These are phyloP conservation scores for Leptinotarsa tumamoca DNA, from an alignment of 2,888 invertebrate genomes.

Conservation along the genomic window DNA sequence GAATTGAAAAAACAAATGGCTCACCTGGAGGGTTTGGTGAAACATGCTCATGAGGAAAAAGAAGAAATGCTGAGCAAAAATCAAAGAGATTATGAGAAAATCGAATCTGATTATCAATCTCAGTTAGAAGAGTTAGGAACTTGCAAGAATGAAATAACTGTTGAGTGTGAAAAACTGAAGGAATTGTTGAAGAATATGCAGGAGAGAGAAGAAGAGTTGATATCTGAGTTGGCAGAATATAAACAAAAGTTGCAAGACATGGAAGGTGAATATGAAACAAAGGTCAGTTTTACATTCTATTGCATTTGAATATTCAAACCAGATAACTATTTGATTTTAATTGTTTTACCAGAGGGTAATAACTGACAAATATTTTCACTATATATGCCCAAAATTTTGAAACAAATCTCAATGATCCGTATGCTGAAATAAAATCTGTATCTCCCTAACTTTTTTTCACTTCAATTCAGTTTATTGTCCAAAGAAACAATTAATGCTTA, in stretches of 20 bases:
- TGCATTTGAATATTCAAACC: neutral
- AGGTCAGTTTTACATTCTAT: conserved; percentile 18
- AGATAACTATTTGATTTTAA: neutral
- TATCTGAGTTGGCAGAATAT: conserved; percentile 44
- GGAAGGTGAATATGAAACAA: conserved; percentile 36
- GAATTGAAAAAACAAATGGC: conserved; percentile 68
- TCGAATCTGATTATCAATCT: conserved; percentile 68
- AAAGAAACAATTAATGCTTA: too few species aligned
- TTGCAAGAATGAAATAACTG: conserved; percentile 60
- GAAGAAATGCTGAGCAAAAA: conserved; percentile 65
- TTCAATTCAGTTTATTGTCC: too few species aligned
- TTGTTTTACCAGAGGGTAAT: neutral
- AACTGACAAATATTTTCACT: too few species aligned
- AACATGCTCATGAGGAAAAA: conserved; percentile 63
- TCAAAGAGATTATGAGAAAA: conserved; percentile 67
- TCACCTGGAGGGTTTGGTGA: conserved; percentile 67
- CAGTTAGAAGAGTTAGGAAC: conserved; percentile 62
- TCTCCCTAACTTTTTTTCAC: too few species aligned
- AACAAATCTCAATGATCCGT: too few species aligned
- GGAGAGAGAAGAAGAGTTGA: conserved; percentile 48
- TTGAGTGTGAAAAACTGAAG: conserved; percentile 64
- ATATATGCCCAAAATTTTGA: too few species aligned
- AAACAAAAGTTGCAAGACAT: conserved; percentile 43
- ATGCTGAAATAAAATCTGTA: too few species aligned
- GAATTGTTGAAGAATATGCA: conserved; percentile 63